Evolutionary conservation across 2,888 invertebrate genomes (phyloP).

Genomic region (Metellina segmentata): DNA sequence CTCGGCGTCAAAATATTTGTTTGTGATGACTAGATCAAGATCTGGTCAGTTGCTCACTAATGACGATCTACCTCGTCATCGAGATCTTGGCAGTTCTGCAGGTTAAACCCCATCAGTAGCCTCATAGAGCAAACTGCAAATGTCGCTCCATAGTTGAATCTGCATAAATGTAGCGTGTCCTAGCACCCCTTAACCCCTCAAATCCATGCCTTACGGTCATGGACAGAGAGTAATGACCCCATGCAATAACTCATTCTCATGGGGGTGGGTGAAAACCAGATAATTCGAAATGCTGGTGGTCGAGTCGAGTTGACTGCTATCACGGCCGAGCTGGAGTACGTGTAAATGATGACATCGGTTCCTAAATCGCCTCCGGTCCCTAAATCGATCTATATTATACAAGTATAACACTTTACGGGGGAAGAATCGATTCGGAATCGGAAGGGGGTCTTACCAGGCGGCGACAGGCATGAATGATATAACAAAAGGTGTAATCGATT

Average conservation of each 20-base stretch:
- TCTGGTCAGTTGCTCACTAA: no score
- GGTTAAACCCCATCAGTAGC: no score
- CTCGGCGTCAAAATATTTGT: no score
- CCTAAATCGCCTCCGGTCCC: not conserved
- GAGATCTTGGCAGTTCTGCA: no score
- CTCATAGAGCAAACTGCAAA: no score
- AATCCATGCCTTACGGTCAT: constrained; percentile 23
- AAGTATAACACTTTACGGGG: not conserved
- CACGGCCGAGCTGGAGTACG: not conserved
- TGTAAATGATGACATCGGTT: not conserved
- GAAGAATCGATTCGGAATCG: constrained; percentile 36
- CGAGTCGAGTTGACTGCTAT: constrained; percentile 35
- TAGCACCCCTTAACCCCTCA: no score
- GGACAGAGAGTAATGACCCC: constrained; percentile 27
- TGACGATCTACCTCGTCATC: no score
- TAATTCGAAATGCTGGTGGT: constrained; percentile 52
- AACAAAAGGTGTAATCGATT: constrained; percentile 8
- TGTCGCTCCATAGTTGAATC: no score
- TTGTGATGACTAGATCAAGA: no score
- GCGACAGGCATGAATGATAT: not conserved
- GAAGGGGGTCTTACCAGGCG: not conserved
- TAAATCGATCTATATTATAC: not conserved
- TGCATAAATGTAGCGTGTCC: no score
- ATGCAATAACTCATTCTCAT: constrained; percentile 21
- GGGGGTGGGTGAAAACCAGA: constrained; percentile 38